A percentile compares a stretch with the other conserved stretches of the same genome.
Evolutionary conservation across 2,113 vertebrate species (phyloP).

Genomic region (Xenotilapia flavipinnis): DNA sequence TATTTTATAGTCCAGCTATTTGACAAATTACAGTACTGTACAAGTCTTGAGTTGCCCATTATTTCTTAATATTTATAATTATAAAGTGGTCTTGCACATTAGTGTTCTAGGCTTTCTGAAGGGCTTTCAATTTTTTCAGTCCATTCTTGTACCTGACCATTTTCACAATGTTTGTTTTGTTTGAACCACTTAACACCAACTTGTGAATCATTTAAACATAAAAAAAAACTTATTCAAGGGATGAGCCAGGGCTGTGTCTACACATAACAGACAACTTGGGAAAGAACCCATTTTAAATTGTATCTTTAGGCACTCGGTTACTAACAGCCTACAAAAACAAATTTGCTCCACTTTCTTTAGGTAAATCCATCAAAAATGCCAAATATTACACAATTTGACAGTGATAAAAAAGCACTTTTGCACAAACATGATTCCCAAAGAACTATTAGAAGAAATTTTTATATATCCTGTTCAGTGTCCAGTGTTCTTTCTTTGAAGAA

Average conservation of each 20-base stretch:
- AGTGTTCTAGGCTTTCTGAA: not conserved
- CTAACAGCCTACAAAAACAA: not conserved
- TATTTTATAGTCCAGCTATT: not conserved
- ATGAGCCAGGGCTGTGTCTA: not conserved
- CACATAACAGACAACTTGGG: not conserved
- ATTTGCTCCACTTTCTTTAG: not conserved
- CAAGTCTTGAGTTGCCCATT: not conserved
- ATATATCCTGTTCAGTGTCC: not conserved
- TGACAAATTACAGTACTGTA: not conserved
- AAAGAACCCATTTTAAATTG: not conserved
- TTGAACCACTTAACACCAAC: not conserved
- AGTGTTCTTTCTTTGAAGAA: not conserved
- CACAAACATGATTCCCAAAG: fast-evolving
- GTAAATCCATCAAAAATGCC: not conserved
- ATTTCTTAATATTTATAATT: not conserved
- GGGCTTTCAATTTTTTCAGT: not conserved
- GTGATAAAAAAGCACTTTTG: not conserved
- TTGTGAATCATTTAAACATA: not conserved
- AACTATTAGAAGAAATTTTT: not conserved
- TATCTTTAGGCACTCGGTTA: fast-evolving
- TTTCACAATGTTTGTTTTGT: not conserved
- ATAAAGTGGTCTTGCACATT: not conserved
- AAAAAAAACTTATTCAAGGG: not conserved
- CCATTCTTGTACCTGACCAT: not conserved
- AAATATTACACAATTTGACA: not conserved